A percentile compares a stretch with the other conserved stretches of the same genome.
These are phyloP conservation scores for Ceratina calcarata DNA, from an alignment of 1,140 invertebrate genomes.

Conservation along the genomic window DNA sequence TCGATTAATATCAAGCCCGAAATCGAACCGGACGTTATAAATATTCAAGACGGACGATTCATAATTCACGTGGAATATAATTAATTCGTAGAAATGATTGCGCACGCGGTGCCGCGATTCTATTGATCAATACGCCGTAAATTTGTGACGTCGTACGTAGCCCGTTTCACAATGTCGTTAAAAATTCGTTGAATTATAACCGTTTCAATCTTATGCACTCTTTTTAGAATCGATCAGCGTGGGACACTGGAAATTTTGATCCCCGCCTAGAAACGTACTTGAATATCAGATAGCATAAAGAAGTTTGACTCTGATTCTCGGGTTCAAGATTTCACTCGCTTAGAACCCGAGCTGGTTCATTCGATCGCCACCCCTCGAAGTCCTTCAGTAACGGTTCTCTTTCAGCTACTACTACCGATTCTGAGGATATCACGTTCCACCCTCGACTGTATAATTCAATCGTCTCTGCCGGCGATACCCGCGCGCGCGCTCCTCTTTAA, in stretches of 20 bases:
- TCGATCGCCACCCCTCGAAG: no score
- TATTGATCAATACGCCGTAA: constrained; percentile 35
- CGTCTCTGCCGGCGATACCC: constrained; percentile 5
- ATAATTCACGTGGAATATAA: constrained; percentile 39
- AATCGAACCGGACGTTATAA: constrained; percentile 11
- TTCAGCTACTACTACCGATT: not conserved
- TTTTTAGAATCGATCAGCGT: no score
- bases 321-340: no score
- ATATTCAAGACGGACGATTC: constrained; percentile 39
- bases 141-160: not conserved
- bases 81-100: constrained; percentile 40
- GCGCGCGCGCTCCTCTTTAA: constrained; percentile 24
- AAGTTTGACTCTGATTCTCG: no score
- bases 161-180: constrained; percentile 4
- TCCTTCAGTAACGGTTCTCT: no score
- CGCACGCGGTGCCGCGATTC: not conserved
- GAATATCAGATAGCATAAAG: no score
- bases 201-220: no score
- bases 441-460: constrained; percentile 17
- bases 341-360: no score
- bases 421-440: constrained; percentile 7
- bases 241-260: no score
- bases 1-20: constrained; percentile 34
- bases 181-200: not conserved
- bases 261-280: no score